These are phyloP conservation scores for Tetramorium parvispinum DNA, from an alignment of 1,140 invertebrate species.

Conservation along the genomic window DNA sequence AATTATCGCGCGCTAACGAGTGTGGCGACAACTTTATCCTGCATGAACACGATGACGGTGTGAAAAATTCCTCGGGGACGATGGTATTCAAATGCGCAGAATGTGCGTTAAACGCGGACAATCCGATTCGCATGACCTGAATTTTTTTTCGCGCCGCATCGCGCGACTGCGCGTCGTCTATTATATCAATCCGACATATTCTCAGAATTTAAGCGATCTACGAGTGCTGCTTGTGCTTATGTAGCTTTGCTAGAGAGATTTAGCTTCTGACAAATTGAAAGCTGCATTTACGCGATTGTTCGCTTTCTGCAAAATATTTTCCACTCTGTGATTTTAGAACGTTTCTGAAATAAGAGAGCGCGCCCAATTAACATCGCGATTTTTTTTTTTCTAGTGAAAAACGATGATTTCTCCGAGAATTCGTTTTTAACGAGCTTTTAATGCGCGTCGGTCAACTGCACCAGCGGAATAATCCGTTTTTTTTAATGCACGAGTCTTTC, in stretches of 20 bases:
- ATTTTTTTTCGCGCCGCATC: conserved; percentile 16
- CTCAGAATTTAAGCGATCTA: conserved; percentile 23
- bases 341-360: not conserved
- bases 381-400: conserved; percentile 35
- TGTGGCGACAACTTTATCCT: not conserved
- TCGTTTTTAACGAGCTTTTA: conserved; percentile 21
- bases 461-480: not conserved
- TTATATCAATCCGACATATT: not conserved
- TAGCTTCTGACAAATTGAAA: not conserved
- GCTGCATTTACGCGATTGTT: not conserved
- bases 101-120: conserved; percentile 16
- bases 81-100: conserved; percentile 26
- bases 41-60: conserved; percentile 6
- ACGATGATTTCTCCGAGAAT: conserved; percentile 20
- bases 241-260: not conserved
- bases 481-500: not conserved
- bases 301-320: conserved; percentile 4
- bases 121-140: conserved; percentile 34
- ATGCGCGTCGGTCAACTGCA: not conserved
- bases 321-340: conserved; percentile 14
- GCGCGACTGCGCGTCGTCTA: not conserved
- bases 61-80: conserved; percentile 26
- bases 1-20: conserved; percentile 23
- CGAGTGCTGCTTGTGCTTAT: not conserved
- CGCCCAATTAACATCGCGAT: conserved; percentile 11